Base-by-base conservation (phyloP, 92 coral and sea anemone species). In the Hydrozoanthus gracilis region DNA sequence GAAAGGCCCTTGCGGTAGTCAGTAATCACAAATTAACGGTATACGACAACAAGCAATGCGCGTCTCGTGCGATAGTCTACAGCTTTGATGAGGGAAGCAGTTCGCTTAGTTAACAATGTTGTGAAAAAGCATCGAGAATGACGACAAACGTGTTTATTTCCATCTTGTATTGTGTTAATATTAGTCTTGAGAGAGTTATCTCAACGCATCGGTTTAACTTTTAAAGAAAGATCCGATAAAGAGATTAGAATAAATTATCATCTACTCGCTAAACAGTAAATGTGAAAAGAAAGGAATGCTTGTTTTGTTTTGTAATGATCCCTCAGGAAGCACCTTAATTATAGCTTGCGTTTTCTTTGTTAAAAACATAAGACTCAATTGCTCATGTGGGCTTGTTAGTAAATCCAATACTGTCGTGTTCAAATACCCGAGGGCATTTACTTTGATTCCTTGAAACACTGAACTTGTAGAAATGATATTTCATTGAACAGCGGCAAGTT, bases 161-260 rank as follows among this genome's bases (percentile, higher is more conserved):
- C 56, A 49, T 75, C 48, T 16, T 3, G 8, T 35, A 51, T 11
- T 16, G 62, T 5, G 15, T 4, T 17, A 7, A 10, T 50, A 45
- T 3, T 3, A 44, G 35, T 15, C 82, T 20, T 52, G 65, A n/a
- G 45, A 27, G 6, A 44, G 51, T 17, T 11, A 51, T 15, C 62
- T 18, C 7, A 46, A 51, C 6, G 51, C 62, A 20, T 27, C 20
- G 62, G 62, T 56, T 18, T 76, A 35, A 76, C 46, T 76, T 76
- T 27, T 27, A 27, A 39, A 76, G 62, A 51, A 8, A 76, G 82
- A 76, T 76, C 66, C 65, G 82, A 76, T 76, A 9, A 44, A 18
- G 20, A 8, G 82, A 51, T 51, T 50, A 20, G 16, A 18, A 11
- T 14, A 49, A 27, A 68, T 27, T 45, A 27, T 27, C 44, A 68